A percentile compares a stretch with the other conserved stretches of the same genome.
Conservation (phyloP, 2,888 invertebrate genomes). For the Eurytoma californica region DNA sequence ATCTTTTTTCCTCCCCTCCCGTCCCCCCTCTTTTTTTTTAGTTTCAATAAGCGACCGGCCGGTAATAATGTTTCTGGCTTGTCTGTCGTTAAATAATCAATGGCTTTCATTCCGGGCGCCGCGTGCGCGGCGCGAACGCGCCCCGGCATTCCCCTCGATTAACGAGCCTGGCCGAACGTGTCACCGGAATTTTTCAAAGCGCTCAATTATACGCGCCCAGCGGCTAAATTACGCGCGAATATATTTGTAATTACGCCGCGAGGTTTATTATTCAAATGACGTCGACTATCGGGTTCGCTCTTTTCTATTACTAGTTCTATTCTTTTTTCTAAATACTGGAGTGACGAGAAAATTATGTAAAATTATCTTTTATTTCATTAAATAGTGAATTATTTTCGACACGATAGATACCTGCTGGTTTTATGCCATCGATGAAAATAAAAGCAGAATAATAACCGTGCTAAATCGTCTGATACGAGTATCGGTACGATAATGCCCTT, state of each 20-base stretch:
- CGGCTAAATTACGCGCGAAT: conserved; percentile 5
- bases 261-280: conserved; percentile 13
- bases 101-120: conserved; percentile 27
- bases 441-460: too few relatives aligned
- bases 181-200: conserved; percentile 29
- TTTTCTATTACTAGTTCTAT: not conserved
- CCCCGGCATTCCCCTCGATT: conserved; percentile 7
- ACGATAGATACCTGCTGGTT: too few relatives aligned
- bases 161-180: conserved; percentile 13
- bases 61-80: conserved; percentile 23
- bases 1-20: too few relatives aligned
- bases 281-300: too few relatives aligned
- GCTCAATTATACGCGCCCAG: conserved; percentile 21
- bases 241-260: not conserved
- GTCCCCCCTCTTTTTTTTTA: not conserved
- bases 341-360: too few relatives aligned
- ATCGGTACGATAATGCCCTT: too few relatives aligned
- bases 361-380: too few relatives aligned
- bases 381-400: too few relatives aligned
- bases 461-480: too few relatives aligned
- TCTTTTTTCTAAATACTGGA: not conserved
- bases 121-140: not conserved
- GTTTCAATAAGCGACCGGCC: conserved; percentile 8
- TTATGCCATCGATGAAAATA: too few relatives aligned
- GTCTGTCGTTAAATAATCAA: conserved; percentile 37